Conservation (phyloP, 2,113 vertebrate species). For the Daboia siamensis region DNA sequence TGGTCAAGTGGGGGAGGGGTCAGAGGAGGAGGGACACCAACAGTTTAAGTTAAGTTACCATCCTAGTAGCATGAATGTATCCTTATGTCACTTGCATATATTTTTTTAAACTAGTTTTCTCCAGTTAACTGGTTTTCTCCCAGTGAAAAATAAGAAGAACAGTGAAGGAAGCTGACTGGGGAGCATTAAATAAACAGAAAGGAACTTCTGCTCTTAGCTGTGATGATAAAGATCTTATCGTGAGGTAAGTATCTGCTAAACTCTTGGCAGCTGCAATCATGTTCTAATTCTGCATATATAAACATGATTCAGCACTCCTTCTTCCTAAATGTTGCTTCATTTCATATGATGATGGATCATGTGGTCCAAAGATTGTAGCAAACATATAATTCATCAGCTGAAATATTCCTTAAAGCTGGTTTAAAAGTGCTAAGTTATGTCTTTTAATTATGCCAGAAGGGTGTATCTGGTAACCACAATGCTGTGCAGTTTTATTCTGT, state of each 20-base stretch:
- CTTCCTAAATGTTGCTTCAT: background rate
- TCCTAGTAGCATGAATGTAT: background rate
- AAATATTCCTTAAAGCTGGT: background rate
- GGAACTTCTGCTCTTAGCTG: background rate
- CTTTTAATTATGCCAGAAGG: background rate
- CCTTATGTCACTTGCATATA: background rate
- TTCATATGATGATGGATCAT: background rate
- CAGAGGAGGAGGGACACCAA: background rate
- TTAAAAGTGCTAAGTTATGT: background rate
- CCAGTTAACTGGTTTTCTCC: background rate
- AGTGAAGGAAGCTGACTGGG: background rate
- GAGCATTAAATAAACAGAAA: background rate
- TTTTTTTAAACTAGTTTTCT: background rate
- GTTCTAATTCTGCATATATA: background rate
- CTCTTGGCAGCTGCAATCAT: conserved; percentile 1
- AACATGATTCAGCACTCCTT: conserved; percentile 2
- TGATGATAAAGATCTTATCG: conserved; percentile 17
- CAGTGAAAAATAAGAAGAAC: background rate
- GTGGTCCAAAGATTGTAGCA: background rate
- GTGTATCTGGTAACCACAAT: background rate
- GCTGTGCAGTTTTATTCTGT: background rate
- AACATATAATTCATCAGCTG: background rate
- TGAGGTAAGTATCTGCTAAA: background rate
- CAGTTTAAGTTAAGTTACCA: background rate
- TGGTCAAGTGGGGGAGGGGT: background rate